Evolutionary conservation across 2,888 invertebrate species (phyloP), one percentile per base, ranked within the genome.

Genomic region (Malthinus seriepunctatus): DNA sequence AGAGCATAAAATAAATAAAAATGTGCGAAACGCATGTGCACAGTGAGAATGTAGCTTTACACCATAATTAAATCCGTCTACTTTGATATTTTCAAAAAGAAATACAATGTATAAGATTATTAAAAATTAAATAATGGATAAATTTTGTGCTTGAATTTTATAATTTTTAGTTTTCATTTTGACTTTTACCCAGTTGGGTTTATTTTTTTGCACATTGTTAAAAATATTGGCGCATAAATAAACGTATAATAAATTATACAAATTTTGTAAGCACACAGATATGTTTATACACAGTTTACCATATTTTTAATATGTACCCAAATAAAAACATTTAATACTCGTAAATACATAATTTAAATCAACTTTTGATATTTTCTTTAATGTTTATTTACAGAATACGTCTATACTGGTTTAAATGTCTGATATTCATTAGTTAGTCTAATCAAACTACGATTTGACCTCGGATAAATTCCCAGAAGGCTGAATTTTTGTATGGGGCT

Each of bases 201-300:
- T 66, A 52, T 72, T 68, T 23, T n/a, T 67, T 65, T 60, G 62
- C 62, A 62, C 58, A 55, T 59, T 62, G 62, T 67, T 64, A 64
- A 67, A 23, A 23, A 67, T 66, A 69, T 70, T 70, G 71, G 73
- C 71, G 73, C 74, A 68, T 68, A 69, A 60, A 23, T 39, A 11
- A 63, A 63, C 66, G 64, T 71, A 42, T 42, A n/a, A n/a, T n/a
- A 70, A 70, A 53, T 53, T 58, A 62, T 58, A 62, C 55, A 66
- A 64, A 65, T 76, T 77, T 77, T 76, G 74, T 77, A 77, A 75
- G 76, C 76, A 77, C 76, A 77, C 75, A 72, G 61, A 75, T 78
- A 77, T 77, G 77, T 76, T 78, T 78, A 77, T 77, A 77, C 78
- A 77, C 78, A 69, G 71, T 77, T 77, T 78, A 76, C 75, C 75